These are phyloP conservation scores for Protobothrops mucrosquamatus DNA, from an alignment of 2,113 vertebrate species.

Conservation along the genomic window DNA sequence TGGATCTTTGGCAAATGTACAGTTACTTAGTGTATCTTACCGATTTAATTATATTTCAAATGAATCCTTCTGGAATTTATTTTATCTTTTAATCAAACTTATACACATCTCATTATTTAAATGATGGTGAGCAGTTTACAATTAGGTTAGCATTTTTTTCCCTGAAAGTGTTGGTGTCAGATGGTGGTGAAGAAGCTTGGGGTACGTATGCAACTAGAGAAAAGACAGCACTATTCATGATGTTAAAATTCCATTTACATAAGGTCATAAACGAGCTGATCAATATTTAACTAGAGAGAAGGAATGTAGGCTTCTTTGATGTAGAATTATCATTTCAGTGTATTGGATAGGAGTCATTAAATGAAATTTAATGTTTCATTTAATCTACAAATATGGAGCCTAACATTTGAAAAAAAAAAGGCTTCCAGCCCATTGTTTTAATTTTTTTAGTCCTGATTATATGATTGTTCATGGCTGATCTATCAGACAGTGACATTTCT, in stretches of 20 bases:
- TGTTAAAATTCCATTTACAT: not conserved
- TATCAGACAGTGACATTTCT: not conserved
- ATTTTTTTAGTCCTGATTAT: not conserved
- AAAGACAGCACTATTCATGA: not conserved
- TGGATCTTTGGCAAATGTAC: not conserved
- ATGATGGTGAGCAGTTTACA: not conserved
- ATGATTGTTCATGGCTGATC: not conserved
- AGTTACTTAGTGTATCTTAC: not conserved
- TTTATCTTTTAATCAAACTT: not conserved
- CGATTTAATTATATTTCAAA: not conserved
- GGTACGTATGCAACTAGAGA: not conserved
- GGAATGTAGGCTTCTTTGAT: not conserved
- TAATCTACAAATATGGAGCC: not conserved
- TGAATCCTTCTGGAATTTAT: not conserved
- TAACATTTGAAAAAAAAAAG: not conserved
- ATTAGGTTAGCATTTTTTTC: not conserved
- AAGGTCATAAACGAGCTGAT: not conserved
- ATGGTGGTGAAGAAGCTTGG: not conserved
- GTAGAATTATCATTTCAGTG: not conserved
- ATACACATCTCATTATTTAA: not conserved
- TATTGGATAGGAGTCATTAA: not conserved
- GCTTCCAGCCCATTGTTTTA: not conserved
- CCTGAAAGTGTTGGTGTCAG: not conserved
- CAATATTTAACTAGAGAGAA: not conserved
- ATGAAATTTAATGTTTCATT: not conserved